Evolutionary conservation across 53 echinoderm and acorn worm species (phyloP).

Genomic region (Paracentrotus lividus): DNA sequence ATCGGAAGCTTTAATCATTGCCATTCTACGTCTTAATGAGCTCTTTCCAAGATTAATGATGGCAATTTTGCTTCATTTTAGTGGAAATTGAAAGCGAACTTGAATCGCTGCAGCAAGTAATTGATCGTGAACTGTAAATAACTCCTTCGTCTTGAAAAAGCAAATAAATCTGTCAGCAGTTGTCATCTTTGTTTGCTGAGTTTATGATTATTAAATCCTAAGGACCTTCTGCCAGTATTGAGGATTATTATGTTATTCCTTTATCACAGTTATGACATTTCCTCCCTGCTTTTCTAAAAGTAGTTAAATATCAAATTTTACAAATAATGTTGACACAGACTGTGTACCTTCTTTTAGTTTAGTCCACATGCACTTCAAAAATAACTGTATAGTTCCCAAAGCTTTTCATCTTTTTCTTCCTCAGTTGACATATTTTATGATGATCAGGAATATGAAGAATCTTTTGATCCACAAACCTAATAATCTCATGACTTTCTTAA

Average conservation of each 20-base stretch:
- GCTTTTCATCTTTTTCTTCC: not conserved
- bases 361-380: not conserved
- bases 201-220: slow-evolving; percentile 31
- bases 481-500: not conserved
- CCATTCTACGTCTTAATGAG: slow-evolving; percentile 4
- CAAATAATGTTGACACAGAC: not conserved
- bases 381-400: not conserved
- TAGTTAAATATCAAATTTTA: not conserved
- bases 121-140: not conserved
- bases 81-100: not conserved
- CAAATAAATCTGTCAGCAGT: slow-evolving; percentile 30
- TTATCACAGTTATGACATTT: not conserved
- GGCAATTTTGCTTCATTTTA: not conserved
- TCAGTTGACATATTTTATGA: not conserved
- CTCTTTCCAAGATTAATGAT: slow-evolving; percentile 1
- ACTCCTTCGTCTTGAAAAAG: not conserved
- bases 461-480: not conserved
- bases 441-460: not conserved
- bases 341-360: not conserved
- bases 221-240: not conserved
- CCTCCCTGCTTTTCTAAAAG: not conserved
- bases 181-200: not conserved
- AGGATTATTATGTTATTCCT: not conserved
- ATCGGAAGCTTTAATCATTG: not conserved
- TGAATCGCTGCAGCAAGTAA: not conserved